Percentiles rank a stretch among this genome's conserved stretches.
Evolutionary conservation across 2,113 vertebrate species (phyloP).

Genomic region (Paradoxurus hermaphroditus): DNA sequence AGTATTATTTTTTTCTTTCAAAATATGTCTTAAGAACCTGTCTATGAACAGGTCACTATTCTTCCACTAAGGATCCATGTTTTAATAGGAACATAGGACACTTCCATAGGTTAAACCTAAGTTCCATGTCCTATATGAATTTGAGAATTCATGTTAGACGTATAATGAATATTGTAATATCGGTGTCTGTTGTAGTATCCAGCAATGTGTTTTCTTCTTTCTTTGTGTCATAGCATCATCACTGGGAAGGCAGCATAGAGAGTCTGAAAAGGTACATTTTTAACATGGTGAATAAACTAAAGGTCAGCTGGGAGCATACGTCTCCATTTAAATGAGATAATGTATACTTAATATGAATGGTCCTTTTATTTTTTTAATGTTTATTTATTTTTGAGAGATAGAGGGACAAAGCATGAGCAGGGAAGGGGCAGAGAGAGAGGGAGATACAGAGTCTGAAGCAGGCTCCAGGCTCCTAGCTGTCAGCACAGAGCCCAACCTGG

Average conservation of each 20-base stretch:
- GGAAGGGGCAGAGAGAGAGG: too few species aligned
- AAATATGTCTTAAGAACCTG: background rate
- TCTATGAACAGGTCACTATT: background rate
- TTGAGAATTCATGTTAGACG: background rate
- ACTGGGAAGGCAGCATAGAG: background rate
- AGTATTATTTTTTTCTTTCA: conserved; percentile 18
- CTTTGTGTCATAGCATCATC: background rate
- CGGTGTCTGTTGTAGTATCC: background rate
- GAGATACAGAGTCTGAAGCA: too few species aligned
- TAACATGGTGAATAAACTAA: background rate
- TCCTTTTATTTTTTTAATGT: background rate
- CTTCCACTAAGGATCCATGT: background rate
- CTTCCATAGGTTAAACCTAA: background rate
- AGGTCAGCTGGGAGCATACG: background rate
- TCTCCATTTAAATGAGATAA: background rate
- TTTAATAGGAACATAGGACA: background rate
- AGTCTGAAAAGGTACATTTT: background rate
- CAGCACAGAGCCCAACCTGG: too few species aligned
- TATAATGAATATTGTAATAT: background rate
- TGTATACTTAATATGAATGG: background rate
- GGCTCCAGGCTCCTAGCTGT: too few species aligned
- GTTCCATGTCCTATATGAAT: background rate
- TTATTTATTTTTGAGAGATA: too few species aligned
- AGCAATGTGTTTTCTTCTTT: background rate
- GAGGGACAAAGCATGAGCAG: too few species aligned